A percentile compares a stretch with the other conserved stretches of the same genome.
Conservation (phyloP, 2,113 vertebrate species). For the Fukomys damarensis region DNA sequence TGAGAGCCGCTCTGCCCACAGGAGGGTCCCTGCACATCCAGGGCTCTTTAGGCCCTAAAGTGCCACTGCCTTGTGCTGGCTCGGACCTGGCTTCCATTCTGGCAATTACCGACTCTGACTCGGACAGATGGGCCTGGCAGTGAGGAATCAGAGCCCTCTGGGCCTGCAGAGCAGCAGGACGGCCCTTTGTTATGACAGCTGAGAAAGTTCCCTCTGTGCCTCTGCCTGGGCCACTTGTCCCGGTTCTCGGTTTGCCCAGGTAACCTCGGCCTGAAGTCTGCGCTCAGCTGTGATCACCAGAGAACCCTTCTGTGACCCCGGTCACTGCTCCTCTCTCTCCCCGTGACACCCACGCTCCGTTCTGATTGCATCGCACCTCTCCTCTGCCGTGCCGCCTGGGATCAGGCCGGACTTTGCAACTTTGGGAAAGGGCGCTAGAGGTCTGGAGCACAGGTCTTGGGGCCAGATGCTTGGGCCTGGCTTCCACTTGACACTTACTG, state of each 20-base stretch:
- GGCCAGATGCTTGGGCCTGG: background rate
- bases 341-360: background rate
- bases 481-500: background rate
- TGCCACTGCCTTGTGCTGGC: background rate
- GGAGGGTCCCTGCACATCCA: background rate
- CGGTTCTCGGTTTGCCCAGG: background rate
- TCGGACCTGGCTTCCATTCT: background rate
- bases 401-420: background rate
- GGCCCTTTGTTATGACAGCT: background rate
- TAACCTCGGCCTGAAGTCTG: background rate
- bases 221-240: background rate
- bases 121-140: background rate
- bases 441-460: background rate
- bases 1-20: background rate
- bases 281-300: background rate
- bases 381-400: background rate
- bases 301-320: background rate
- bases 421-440: background rate
- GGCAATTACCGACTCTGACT: background rate
- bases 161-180: no score
- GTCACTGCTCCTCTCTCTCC: background rate
- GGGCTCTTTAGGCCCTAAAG: background rate
- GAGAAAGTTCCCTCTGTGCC: background rate
- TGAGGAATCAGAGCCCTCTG: background rate
- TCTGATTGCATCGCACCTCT: background rate